These are phyloP conservation scores for Cololabis saira DNA, from an alignment of 2,113 vertebrate genomes.

Conservation along the genomic window DNA sequence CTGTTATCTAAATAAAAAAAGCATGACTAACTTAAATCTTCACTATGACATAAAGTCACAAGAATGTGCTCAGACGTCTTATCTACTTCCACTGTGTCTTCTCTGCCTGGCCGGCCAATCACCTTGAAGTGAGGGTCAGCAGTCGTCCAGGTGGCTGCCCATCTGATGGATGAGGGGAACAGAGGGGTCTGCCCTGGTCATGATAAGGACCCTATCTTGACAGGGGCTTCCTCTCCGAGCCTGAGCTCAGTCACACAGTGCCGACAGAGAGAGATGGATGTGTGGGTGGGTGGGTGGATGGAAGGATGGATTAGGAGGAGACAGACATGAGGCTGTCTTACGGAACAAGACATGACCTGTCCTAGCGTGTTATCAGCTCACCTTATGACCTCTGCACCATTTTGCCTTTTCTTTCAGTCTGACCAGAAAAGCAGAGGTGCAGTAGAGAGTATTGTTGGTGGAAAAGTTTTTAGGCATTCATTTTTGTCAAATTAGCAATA, in stretches of 20 bases:
- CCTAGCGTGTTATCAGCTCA: conserved; percentile 68
- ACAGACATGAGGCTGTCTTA: conserved; percentile 49
- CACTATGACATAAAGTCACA: not conserved
- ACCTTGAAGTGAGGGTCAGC: conserved; percentile 62
- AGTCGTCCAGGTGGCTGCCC: conserved; percentile 71
- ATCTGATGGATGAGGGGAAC: conserved; percentile 77
- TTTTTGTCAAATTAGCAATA: not conserved
- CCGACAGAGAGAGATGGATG: conserved; percentile 72
- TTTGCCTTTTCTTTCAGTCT: conserved; percentile 15
- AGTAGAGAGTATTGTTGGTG: not conserved
- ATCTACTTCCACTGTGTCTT: conserved; percentile 35
- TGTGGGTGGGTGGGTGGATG: conserved; percentile 56
- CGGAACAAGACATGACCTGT: conserved; percentile 71
- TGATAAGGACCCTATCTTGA: conserved; percentile 81
- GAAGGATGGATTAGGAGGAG: conserved; percentile 56
- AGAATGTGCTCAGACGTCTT: conserved; percentile 45
- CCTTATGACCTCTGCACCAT: conserved; percentile 48
- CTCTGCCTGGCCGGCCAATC: conserved; percentile 39
- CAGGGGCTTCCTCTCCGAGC: conserved; percentile 76
- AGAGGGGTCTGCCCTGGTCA: conserved; percentile 42
- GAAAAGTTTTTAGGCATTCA: not conserved
- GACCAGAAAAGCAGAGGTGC: conserved; percentile 12
- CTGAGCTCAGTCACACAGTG: conserved; percentile 64
- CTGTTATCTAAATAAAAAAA: too few relatives aligned
- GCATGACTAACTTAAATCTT: not conserved